These are phyloP conservation scores for Montipora capricornis DNA, from an alignment of 64 coral and sea anemone genomes.

Conservation along the genomic window DNA sequence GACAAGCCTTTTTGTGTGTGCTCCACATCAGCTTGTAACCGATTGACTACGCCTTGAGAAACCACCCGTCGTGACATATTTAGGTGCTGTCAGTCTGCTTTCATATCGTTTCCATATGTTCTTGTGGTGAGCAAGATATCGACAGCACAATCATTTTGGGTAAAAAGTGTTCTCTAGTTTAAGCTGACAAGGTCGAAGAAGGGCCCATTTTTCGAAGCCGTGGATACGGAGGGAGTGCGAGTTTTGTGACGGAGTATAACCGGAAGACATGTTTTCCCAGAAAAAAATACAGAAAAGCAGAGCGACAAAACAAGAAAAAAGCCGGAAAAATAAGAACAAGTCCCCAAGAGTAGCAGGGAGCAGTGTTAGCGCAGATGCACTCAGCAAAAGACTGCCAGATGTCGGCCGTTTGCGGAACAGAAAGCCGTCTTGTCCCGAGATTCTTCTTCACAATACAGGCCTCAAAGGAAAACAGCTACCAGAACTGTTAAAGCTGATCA, in stretches of 20 bases:
- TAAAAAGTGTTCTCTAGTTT: too few species aligned
- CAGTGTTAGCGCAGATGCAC: neutral
- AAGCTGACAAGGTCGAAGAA: neutral
- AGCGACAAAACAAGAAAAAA: conserved; percentile 8
- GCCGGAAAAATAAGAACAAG: conserved; percentile 19
- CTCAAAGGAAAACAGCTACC: conserved; percentile 65
- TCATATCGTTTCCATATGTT: neutral
- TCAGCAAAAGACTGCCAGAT: conserved; percentile 27
- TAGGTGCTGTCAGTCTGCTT: neutral
- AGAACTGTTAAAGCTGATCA: conserved; percentile 73
- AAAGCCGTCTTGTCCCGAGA: conserved; percentile 81
- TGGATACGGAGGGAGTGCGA: neutral
- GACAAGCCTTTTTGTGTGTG: neutral
- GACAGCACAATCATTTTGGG: neutral
- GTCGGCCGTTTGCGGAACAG: conserved; percentile 37
- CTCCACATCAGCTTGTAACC: neutral
- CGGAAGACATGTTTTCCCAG: conserved; percentile 15
- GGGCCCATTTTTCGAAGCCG: neutral
- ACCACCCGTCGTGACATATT: neutral
- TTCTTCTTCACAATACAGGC: conserved; percentile 65
- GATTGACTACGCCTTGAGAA: neutral
- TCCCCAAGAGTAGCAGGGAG: neutral
- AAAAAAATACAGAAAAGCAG: conserved; percentile 30
- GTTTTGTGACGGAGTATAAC: neutral
- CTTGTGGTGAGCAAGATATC: neutral